These are phyloP conservation scores for Theonella swinhoei DNA, from an alignment of 37 sponge, comb jelly and placozoan genomes.

Conservation along the genomic window DNA sequence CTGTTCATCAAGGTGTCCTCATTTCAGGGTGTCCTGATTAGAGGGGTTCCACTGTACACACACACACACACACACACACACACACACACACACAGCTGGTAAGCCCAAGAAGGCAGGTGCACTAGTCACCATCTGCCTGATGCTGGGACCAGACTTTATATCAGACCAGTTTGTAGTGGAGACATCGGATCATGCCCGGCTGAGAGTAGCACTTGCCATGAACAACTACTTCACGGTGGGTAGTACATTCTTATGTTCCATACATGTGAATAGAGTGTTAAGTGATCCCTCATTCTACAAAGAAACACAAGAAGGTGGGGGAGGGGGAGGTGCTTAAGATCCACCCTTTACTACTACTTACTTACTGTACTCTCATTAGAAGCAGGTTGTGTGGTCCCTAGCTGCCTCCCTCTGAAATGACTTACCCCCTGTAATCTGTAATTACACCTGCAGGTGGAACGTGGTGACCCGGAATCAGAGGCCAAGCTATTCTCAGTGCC, in stretches of 20 bases:
- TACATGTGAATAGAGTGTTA: too few relatives aligned
- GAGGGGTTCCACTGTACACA: too few relatives aligned
- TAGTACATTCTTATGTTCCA: neutral
- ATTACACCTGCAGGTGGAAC: conserved; percentile 18
- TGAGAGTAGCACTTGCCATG: conserved; percentile 74
- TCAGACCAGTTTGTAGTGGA: conserved; percentile 88
- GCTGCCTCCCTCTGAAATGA: neutral
- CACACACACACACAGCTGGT: conserved; percentile 68
- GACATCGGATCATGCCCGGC: conserved; percentile 94
- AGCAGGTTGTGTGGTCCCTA: neutral
- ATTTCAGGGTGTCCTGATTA: too few relatives aligned
- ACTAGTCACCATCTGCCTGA: conserved; percentile 78
- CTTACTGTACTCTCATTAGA: too few relatives aligned
- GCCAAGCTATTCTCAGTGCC: conserved; percentile 86
- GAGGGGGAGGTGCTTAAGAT: neutral
- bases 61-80: conserved; percentile 21
- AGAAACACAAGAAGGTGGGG: neutral
- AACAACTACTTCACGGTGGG: conserved; percentile 87
- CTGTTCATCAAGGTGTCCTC: too few relatives aligned
- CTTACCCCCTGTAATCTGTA: neutral
- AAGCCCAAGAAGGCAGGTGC: conserved; percentile 91
- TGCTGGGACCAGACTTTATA: conserved; percentile 94
- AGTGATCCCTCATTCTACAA: too few relatives aligned
- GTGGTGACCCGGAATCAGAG: conserved; percentile 56
- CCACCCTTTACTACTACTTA: neutral